These are phyloP conservation scores for Oophaga sylvatica DNA, from an alignment of 2,797 vertebrate genomes.

Conservation along the genomic window DNA sequence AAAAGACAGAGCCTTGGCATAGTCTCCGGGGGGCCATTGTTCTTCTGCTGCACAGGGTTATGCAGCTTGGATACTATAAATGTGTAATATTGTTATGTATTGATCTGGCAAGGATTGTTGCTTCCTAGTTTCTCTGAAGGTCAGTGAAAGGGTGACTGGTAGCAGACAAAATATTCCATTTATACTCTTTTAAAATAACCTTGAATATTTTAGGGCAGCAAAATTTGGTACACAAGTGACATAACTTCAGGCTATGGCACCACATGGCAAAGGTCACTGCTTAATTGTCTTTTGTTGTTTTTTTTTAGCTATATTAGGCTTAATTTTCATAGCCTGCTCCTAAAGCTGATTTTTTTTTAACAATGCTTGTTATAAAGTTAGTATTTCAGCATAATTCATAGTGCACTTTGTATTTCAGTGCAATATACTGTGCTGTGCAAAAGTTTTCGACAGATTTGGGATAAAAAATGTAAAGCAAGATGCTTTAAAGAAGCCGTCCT, in stretches of 20 bases:
- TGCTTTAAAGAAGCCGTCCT: too few relatives aligned
- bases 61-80: not conserved
- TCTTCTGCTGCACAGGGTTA: not conserved
- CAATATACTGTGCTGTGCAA: not conserved
- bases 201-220: not conserved
- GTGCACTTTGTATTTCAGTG: not conserved
- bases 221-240: not conserved
- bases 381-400: not conserved
- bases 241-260: not conserved
- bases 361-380: not conserved
- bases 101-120: constrained; percentile 3
- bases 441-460: too few relatives aligned
- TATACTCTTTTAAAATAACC: not conserved
- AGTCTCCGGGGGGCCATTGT: constrained; percentile 11
- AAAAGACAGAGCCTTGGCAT: not conserved
- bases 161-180: not conserved
- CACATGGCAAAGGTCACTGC: not conserved
- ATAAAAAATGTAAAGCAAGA: too few relatives aligned
- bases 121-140: constrained; percentile 17
- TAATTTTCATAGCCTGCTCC: too few relatives aligned
- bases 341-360: too few relatives aligned
- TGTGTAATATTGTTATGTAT: constrained; percentile 33
- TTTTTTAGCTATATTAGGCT: too few relatives aligned
- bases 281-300: not conserved
- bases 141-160: constrained; percentile 2